Evolutionary conservation across 2,797 vertebrate genomes (phyloP).

Genomic region (Oreonectes daqikongensis): DNA sequence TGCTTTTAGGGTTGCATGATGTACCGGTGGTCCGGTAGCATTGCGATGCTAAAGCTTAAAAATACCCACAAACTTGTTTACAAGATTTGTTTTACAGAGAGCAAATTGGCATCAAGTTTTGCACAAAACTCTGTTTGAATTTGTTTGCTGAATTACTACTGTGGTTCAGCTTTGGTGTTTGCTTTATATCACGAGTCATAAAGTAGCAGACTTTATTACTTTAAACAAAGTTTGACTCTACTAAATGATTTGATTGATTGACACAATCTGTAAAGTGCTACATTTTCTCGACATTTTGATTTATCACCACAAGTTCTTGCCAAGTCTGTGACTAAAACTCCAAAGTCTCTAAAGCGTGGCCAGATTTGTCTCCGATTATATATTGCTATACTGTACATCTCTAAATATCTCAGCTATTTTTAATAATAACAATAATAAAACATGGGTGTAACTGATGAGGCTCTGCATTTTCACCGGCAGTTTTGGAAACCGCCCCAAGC

Average conservation of each 20-base stretch:
- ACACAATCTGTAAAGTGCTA: slow-evolving; percentile 19
- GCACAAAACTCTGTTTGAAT: background rate
- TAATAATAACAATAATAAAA: background rate
- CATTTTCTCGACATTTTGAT: background rate
- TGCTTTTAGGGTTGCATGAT: too few relatives aligned
- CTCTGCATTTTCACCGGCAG: background rate
- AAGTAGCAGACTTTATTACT: background rate
- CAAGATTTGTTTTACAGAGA: too few relatives aligned
- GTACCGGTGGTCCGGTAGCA: too few relatives aligned
- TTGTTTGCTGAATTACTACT: background rate
- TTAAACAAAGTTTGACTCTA: background rate
- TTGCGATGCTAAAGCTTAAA: too few relatives aligned
- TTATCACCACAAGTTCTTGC: background rate
- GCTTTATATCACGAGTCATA: background rate
- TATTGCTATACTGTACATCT: background rate
- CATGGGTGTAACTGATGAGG: background rate
- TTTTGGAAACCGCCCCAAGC: slow-evolving; percentile 6
- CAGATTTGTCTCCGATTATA: background rate
- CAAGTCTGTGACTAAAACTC: background rate
- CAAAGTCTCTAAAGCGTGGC: too few relatives aligned
- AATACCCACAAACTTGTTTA: too few relatives aligned
- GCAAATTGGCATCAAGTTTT: too few relatives aligned
- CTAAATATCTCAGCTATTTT: background rate
- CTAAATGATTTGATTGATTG: background rate
- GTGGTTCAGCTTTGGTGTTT: background rate